Conservation (phyloP, 2,113 vertebrate genomes). For the Pseudorhombus dupliciocellatus region DNA sequence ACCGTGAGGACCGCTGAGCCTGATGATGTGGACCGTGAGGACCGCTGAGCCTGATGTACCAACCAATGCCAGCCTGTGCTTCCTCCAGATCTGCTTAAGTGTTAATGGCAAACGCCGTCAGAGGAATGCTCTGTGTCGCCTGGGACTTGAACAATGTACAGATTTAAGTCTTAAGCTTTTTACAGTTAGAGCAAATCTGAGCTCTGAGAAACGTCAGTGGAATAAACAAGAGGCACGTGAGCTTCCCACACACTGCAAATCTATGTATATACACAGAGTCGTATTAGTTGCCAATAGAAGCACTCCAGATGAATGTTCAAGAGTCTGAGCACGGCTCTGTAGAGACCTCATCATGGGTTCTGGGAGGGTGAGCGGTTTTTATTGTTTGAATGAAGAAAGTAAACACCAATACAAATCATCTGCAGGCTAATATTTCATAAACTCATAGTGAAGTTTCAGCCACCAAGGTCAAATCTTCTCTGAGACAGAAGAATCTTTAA, state of each 20-base stretch:
- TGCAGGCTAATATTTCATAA: too few species aligned
- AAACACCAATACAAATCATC: too few species aligned
- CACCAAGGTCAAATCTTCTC: neutral
- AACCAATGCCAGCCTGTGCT: slow-evolving; percentile 32
- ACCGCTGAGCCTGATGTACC: slow-evolving; percentile 56
- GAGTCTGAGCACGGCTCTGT: too few species aligned
- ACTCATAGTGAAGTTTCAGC: neutral
- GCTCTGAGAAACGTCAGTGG: neutral
- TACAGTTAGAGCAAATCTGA: neutral
- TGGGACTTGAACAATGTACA: slow-evolving; percentile 22
- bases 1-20: slow-evolving; percentile 36
- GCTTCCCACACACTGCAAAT: neutral
- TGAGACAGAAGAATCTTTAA: neutral
- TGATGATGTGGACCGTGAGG: slow-evolving; percentile 24
- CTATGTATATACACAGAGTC: neutral
- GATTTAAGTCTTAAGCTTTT: slow-evolving; percentile 39
- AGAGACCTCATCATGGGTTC: too few species aligned
- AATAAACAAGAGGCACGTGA: slow-evolving; percentile 14
- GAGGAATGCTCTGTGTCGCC: slow-evolving; percentile 17
- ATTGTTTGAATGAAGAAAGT: too few species aligned
- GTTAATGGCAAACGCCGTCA: neutral
- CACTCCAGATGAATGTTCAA: too few species aligned
- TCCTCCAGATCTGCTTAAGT: slow-evolving; percentile 39
- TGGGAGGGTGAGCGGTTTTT: too few species aligned
- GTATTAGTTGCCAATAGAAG: too few species aligned